A percentile compares a stretch with the other conserved stretches of the same genome.
Conservation (phyloP, 2,888 invertebrate species). For the Oegoconia quadripuncta region DNA sequence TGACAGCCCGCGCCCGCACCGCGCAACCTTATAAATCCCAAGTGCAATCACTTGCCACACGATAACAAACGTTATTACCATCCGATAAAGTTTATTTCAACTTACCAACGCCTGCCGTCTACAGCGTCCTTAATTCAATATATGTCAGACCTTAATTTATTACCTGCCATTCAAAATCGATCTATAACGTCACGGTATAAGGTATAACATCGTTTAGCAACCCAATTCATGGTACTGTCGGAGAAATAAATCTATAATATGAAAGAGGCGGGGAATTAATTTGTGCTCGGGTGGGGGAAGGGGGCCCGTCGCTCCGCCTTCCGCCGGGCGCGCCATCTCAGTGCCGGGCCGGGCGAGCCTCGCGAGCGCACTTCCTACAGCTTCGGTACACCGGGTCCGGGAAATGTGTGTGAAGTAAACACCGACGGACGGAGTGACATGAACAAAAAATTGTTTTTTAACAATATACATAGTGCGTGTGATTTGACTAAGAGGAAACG, state of each 20-base stretch:
- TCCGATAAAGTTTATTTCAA: constrained; percentile 47
- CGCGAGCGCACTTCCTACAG: constrained; percentile 38
- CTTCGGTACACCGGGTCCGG: constrained; percentile 20
- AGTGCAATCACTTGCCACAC: constrained; percentile 30
- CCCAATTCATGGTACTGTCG: constrained; percentile 51
- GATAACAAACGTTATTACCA: constrained; percentile 43
- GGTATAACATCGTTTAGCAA: constrained; percentile 71
- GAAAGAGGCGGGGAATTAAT: constrained; percentile 75
- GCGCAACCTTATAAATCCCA: constrained; percentile 62
- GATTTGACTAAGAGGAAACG: constrained; percentile 15
- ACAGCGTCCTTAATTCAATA: constrained; percentile 71
- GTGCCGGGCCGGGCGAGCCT: constrained; percentile 50
- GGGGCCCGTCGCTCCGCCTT: constrained; percentile 63
- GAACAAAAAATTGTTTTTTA: constrained; percentile 17
- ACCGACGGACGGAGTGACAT: constrained; percentile 20
- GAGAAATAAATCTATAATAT: constrained; percentile 78
- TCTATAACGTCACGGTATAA: constrained; percentile 64
- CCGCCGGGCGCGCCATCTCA: constrained; percentile 67
- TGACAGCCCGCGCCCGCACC: constrained; percentile 65
- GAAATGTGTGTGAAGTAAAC: constrained; percentile 27
- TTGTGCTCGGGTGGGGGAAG: constrained; percentile 54
- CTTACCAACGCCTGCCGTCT: constrained; percentile 35
- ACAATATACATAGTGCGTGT: constrained; percentile 13
- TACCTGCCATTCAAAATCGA: constrained; percentile 60
- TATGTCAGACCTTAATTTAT: constrained; percentile 72